Evolutionary conservation across 2,888 invertebrate species (phyloP), one percentile per base, ranked within the genome.

Genomic region (Micropterix aruncella): DNA sequence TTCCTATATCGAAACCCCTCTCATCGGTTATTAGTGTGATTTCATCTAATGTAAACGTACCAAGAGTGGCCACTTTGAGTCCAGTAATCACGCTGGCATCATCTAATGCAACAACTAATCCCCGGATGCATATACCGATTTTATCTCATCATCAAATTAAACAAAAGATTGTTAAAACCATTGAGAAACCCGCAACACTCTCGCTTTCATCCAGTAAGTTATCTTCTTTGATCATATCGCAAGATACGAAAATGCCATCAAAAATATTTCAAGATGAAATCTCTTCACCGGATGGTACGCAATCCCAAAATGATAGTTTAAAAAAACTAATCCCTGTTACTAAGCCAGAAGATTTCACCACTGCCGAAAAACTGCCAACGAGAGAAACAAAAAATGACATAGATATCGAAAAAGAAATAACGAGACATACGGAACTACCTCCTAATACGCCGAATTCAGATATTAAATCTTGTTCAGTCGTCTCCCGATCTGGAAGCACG

Each of bases 181-280:
- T 70, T 18, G 70, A 72, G 48, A 70, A 70, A 47, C 68, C 71
- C 1, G 64, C 70, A 60, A 72, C 60, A 52, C 63, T 65, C 52
- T 74, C 66, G 52, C 66, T 73, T 19, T 66, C 71, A 2, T 68
- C 68, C 48, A 60, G 73, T 0, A 75, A 74, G 51, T 54, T 74
- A 12, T 77, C 79, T 1, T 70, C 76, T 50, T 62, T 77, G 39
- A 67, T 74, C 0, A 72, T 75, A 4, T 62, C 70, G 1, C 74
- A 75, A 53, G 79, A 75, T 54, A 75, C 64, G 47, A 74, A 72
- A 5, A 60, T 79, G 15, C 79, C 80, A 1, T 78, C 77, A 4
- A 79, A 79, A 56, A 79, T 79, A 54, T 79, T 80, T 55, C 79
- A 80, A 57, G 79, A 80, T 52, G 79, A 79, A 50, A 76, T 73